Evolutionary conservation across 2,888 invertebrate species (phyloP).

Genomic region (Agrenia bidenticulata): DNA sequence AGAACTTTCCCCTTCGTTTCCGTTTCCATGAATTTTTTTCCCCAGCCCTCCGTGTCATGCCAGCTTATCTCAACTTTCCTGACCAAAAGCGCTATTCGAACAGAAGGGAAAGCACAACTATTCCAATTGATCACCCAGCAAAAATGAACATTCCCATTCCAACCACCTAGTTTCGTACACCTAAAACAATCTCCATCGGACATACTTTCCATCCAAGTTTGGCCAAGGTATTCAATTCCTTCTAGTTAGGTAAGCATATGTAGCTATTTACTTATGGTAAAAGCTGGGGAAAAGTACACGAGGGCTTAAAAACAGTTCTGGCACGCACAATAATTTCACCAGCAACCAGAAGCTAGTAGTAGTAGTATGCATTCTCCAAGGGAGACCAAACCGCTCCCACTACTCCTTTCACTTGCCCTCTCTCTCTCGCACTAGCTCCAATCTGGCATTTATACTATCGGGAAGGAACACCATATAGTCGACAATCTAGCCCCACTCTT

Average conservation of each 20-base stretch:
- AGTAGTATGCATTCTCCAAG: not conserved
- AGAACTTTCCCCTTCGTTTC: too few relatives aligned
- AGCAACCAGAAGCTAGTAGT: not conserved
- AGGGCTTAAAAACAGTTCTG: not conserved
- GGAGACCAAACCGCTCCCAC: too few relatives aligned
- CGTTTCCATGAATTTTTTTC: too few relatives aligned
- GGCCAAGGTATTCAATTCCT: too few relatives aligned
- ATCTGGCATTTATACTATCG: slow-evolving; percentile 4
- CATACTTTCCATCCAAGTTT: too few relatives aligned
- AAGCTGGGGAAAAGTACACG: too few relatives aligned
- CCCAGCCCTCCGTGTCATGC: not conserved
- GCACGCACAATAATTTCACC: slow-evolving; percentile 5
- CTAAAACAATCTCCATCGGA: not conserved
- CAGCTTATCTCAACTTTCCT: not conserved
- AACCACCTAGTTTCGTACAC: not conserved
- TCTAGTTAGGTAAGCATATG: not conserved
- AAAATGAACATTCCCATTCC: not conserved
- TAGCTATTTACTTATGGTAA: not conserved
- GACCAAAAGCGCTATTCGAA: not conserved
- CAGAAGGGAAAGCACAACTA: not conserved
- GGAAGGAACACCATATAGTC: not conserved
- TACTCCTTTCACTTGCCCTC: too few relatives aligned
- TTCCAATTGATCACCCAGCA: not conserved
- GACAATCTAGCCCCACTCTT: slow-evolving; percentile 5
- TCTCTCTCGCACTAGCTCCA: not conserved